Evolutionary conservation across 2,888 invertebrate genomes (phyloP), one percentile per base, ranked within the genome.

Genomic region (Tenthredo distinguenda): DNA sequence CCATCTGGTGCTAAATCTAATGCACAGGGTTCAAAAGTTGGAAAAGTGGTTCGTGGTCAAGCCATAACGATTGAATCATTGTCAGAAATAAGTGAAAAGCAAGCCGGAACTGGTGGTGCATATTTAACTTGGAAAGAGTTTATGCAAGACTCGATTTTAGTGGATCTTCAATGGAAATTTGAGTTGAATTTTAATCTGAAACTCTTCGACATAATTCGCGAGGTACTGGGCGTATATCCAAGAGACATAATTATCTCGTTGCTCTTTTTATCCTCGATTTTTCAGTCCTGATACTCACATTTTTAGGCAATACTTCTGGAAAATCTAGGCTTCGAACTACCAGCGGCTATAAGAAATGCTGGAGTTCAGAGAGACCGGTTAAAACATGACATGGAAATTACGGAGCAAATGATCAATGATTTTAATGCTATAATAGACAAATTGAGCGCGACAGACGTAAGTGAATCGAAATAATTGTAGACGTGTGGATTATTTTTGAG

Each of bases 401-500:
- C 96, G 0, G 92, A 94, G 1, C 93, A 92, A 0, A 95, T 97
- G 89, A 94, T 97, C 50, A 91, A 92, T 0, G 94, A 95, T 82
- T 98, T 97, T 91, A 97, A 97, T 91, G 90, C 91, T 0, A 95
- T 96, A 43, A 93, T 96, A 0, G 93, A 95, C 0, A 95, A 95
- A 2, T 94, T 98, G 84, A 96, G 96, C 47, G 93, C 95, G 12
- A 96, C 97, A 0, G 97, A 98, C 94, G 96, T 96, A 93, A 87
- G 87, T 79, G 62, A 2, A 40, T 50, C 2, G 40, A 43, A 34
- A 34, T 34, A 7, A 34, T 68, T 68, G 5, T 5, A 26, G 18
- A 18, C 10, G 37, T 6, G 15, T 15, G 26, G 26, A 21, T 77
- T 83, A 65, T 47, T 81, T 12, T 85, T 76, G 6, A 81, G 21